These are phyloP conservation scores for Druon quercuslanigerum DNA, from an alignment of 1,140 invertebrate genomes.

Conservation along the genomic window DNA sequence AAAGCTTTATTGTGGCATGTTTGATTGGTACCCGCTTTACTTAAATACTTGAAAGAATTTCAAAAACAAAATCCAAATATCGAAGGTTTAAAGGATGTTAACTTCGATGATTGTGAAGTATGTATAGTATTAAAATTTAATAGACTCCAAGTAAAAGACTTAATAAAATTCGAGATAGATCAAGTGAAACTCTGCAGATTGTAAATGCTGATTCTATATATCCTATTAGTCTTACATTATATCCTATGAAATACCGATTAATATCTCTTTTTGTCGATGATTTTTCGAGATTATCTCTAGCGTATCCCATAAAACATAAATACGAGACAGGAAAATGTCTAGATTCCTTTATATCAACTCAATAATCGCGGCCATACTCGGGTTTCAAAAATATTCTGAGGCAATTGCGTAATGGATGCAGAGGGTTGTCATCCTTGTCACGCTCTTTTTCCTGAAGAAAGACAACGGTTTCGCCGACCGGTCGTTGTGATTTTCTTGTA, in stretches of 20 bases:
- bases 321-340: background rate
- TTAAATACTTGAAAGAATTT: background rate
- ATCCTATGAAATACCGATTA: background rate
- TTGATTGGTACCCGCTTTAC: background rate
- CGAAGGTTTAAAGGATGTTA: background rate
- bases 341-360: background rate
- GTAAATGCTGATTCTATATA: background rate
- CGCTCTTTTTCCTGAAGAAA: too few species aligned
- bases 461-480: too few species aligned
- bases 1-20: conserved; percentile 4
- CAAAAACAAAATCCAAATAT: background rate
- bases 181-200: background rate
- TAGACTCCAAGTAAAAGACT: conserved; percentile 1
- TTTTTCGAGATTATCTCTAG: background rate
- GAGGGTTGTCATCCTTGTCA: too few species aligned
- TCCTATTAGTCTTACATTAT: background rate
- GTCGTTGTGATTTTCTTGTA: too few species aligned
- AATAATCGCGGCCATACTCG: too few species aligned
- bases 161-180: background rate
- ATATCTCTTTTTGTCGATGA: conserved; percentile 8
- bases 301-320: background rate
- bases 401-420: too few species aligned
- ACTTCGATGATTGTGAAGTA: conserved; percentile 14
- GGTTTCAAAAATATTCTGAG: too few species aligned
- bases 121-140: background rate